These are phyloP conservation scores for Ciconia stormi DNA, from an alignment of 2,113 vertebrate species.

Conservation along the genomic window DNA sequence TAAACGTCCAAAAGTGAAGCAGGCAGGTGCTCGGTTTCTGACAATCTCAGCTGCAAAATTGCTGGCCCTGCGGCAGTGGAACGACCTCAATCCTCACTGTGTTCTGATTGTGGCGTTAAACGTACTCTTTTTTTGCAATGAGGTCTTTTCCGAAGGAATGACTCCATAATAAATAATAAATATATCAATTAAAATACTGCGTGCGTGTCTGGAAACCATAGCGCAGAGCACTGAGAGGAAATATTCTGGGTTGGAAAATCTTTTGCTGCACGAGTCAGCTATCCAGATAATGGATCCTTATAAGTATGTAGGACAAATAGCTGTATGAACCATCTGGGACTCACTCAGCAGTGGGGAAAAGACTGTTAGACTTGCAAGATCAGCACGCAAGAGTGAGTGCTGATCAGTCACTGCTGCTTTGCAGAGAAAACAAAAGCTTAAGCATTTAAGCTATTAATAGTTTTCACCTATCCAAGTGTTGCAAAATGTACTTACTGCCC, in stretches of 20 bases:
- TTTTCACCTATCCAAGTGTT: neutral
- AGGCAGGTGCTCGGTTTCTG: neutral
- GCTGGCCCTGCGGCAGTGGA: neutral
- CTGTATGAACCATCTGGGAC: constrained; percentile 44
- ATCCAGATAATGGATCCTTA: constrained; percentile 13
- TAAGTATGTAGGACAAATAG: constrained; percentile 52
- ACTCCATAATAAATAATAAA: neutral
- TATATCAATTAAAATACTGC: neutral
- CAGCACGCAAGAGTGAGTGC: neutral
- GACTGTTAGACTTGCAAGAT: constrained; percentile 7
- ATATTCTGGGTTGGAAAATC: neutral
- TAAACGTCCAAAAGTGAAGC: neutral
- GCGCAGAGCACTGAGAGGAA: neutral
- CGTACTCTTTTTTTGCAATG: neutral
- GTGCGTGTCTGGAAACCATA: neutral
- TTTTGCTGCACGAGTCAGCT: constrained; percentile 3
- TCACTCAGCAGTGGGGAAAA: constrained; percentile 27
- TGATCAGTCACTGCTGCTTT: constrained; percentile 16
- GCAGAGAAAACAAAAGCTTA: neutral
- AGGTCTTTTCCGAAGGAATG: neutral
- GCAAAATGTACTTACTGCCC: neutral
- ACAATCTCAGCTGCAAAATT: neutral
- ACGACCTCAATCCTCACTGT: neutral
- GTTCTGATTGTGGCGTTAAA: neutral
- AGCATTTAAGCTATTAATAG: neutral